Evolutionary conservation across 2,888 invertebrate genomes (phyloP).

Genomic region (Hedya salicella): DNA sequence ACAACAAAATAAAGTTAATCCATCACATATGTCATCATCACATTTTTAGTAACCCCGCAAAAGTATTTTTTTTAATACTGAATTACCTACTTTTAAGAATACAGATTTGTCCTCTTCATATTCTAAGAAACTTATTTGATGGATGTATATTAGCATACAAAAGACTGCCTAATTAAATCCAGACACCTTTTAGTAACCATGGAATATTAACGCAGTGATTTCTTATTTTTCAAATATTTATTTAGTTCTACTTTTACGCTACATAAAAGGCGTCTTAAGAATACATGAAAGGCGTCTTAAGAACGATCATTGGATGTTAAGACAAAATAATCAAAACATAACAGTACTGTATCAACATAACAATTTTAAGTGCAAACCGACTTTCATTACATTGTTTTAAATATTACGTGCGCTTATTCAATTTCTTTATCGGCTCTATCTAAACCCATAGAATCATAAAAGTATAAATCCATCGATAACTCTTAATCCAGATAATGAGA

Average conservation of each 20-base stretch:
- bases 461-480: constrained; percentile 34
- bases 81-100: too few relatives aligned
- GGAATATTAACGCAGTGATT: neutral
- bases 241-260: neutral
- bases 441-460: constrained; percentile 20
- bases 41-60: too few relatives aligned
- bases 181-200: neutral
- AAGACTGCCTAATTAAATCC: constrained; percentile 1
- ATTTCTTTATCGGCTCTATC: constrained; percentile 18
- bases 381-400: neutral
- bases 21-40: too few relatives aligned
- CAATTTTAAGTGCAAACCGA: neutral
- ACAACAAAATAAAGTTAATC: too few relatives aligned
- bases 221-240: neutral
- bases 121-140: constrained; percentile 8
- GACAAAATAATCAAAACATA: too few relatives aligned
- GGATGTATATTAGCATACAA: constrained; percentile 24
- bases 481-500: constrained; percentile 24
- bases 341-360: too few relatives aligned
- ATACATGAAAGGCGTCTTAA: too few relatives aligned
- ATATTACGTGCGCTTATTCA: constrained; percentile 1
- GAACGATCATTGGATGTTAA: too few relatives aligned
- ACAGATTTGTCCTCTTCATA: neutral
- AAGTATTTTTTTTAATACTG: too few relatives aligned
- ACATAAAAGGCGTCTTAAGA: too few relatives aligned